phyloP scores from a whole-genome alignment of 2,797 vertebrate species.

The Scolopax rusticola region DNA sequence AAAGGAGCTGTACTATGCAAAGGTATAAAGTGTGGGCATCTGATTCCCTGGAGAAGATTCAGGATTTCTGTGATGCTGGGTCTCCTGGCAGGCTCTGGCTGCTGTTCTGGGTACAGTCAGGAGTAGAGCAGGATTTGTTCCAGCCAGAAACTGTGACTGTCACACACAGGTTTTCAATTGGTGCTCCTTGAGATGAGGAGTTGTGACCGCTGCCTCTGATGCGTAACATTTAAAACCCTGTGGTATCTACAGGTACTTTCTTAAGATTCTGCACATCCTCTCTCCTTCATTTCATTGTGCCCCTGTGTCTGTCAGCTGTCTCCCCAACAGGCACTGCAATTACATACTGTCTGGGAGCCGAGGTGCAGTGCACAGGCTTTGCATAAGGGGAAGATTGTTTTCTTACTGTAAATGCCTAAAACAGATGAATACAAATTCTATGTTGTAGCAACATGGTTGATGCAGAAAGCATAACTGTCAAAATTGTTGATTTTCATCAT shows the following conservation, averaged over 20 bases:
- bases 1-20: not conserved
- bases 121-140: not conserved
- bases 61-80: not conserved
- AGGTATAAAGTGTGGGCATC: not conserved
- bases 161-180: fast-evolving
- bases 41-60: not conserved
- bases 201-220: not conserved
- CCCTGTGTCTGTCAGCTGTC: not conserved
- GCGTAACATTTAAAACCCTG: not conserved
- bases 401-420: not conserved
- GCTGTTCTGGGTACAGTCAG: not conserved
- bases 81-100: not conserved
- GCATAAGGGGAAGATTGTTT: not conserved
- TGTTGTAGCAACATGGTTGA: not conserved
- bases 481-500: not conserved
- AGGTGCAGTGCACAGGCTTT: not conserved
- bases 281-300: not conserved
- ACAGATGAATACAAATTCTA: not conserved
- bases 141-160: not conserved
- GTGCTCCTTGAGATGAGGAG: not conserved
- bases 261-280: not conserved
- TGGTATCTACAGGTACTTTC: not conserved
- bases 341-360: not conserved
- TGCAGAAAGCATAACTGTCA: not conserved
- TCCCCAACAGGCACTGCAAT: not conserved